Evolutionary conservation across 2,797 vertebrate species (phyloP).

Genomic region (Pseudochirops corinnae): DNA sequence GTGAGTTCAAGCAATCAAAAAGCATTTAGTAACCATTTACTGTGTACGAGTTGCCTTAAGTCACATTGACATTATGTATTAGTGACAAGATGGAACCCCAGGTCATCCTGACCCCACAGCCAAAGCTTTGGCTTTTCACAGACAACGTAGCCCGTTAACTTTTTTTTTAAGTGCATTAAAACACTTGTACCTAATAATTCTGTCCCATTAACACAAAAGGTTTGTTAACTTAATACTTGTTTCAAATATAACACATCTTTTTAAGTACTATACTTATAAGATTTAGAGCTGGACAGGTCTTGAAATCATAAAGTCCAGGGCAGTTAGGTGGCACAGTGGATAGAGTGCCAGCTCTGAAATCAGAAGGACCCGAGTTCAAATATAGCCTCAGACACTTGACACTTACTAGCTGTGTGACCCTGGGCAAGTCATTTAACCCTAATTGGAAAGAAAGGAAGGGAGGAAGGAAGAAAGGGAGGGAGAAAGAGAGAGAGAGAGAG

Average conservation of each 20-base stretch:
- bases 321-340: too few species aligned
- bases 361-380: too few species aligned
- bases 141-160: not conserved
- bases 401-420: too few species aligned
- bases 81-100: not conserved
- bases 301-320: not conserved
- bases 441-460: too few species aligned
- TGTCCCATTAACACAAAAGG: not conserved
- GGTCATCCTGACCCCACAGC: not conserved
- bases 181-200: not conserved
- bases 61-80: not conserved
- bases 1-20: not conserved
- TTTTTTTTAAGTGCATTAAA: not conserved
- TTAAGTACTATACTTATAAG: not conserved
- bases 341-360: too few species aligned
- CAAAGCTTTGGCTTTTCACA: not conserved
- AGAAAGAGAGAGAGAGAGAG: too few species aligned
- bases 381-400: too few species aligned
- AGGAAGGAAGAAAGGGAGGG: too few species aligned
- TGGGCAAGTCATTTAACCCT: too few species aligned
- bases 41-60: not conserved
- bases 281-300: not conserved
- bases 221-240: not conserved
- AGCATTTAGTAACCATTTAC: not conserved
- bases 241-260: not conserved